Conservation (phyloP, 2,888 invertebrate species). For the Atherix ibis region DNA sequence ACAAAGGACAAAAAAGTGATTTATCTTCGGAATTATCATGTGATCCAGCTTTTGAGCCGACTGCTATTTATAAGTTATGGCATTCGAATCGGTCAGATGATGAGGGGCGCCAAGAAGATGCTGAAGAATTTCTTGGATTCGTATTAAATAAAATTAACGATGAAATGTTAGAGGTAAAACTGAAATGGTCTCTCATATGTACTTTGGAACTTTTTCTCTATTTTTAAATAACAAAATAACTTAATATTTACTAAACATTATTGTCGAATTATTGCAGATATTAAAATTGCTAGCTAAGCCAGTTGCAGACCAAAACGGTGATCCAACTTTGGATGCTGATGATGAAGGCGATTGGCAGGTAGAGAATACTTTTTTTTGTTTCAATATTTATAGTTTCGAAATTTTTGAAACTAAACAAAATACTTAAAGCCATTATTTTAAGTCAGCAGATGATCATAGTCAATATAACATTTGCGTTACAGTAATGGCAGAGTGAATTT, state of each 20-base stretch:
- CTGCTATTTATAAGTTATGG: conserved; percentile 69
- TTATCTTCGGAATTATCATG: conserved; percentile 43
- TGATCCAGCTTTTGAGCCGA: conserved; percentile 81
- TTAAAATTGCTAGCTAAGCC: conserved; percentile 44
- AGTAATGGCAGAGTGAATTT: conserved; percentile 8
- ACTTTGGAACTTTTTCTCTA: neutral
- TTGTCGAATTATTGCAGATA: conserved; percentile 29
- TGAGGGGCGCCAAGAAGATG: conserved; percentile 90
- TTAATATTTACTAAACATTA: conserved; percentile 4
- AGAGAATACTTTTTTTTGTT: conserved; percentile 2
- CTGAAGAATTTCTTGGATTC: conserved; percentile 90
- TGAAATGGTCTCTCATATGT: neutral
- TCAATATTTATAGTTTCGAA: no score
- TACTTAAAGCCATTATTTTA: no score
- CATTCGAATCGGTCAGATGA: conserved; percentile 58
- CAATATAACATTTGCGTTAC: conserved; percentile 5
- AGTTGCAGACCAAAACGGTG: conserved; percentile 34
- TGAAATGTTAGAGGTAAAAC: conserved; percentile 80
- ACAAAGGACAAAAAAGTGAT: conserved; percentile 28
- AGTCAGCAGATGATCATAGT: neutral
- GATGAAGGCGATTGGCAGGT: conserved; percentile 33
- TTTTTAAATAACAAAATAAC: neutral
- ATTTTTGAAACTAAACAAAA: no score
- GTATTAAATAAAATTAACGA: conserved; percentile 88
- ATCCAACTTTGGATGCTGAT: conserved; percentile 26